Percentiles rank a stretch among this genome's conserved stretches.
Evolutionary conservation across 1,140 invertebrate genomes (phyloP).

Genomic region (Drosophila mayri): DNA sequence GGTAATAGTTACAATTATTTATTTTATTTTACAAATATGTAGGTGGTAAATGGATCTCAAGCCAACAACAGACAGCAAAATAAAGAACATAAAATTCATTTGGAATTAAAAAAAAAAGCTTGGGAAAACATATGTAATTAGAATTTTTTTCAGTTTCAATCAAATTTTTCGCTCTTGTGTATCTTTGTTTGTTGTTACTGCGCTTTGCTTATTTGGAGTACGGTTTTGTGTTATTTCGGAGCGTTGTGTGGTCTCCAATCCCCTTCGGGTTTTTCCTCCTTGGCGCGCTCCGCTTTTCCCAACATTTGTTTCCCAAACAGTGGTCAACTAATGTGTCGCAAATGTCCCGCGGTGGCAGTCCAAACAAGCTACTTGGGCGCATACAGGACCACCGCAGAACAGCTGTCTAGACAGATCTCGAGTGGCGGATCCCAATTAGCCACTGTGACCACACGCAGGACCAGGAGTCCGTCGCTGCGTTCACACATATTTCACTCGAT

Average conservation of each 20-base stretch:
- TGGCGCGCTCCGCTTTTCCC: constrained; percentile 25
- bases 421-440: constrained; percentile 57
- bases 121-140: not conserved
- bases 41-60: too few relatives aligned
- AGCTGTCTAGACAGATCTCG: constrained; percentile 62
- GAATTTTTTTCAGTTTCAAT: not conserved
- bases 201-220: constrained; percentile 70
- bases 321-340: constrained; percentile 54
- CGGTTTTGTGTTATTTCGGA: constrained; percentile 50
- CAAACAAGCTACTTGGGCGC: constrained; percentile 50
- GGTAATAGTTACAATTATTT: too few relatives aligned
- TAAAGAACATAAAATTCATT: too few relatives aligned
- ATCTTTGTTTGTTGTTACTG: constrained; percentile 53
- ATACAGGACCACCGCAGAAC: constrained; percentile 34
- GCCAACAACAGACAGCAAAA: too few relatives aligned
- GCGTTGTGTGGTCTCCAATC: constrained; percentile 62
- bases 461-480: constrained; percentile 26
- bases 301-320: constrained; percentile 49
- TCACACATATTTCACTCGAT: constrained; percentile 71
- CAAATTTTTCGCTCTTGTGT: not conserved
- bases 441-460: constrained; percentile 52
- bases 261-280: not conserved
- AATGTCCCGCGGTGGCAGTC: constrained; percentile 63
- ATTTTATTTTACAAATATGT: too few relatives aligned
- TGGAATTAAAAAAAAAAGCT: not conserved